Evolutionary conservation across 2,797 vertebrate genomes (phyloP), one percentile per base, ranked within the genome.

Genomic region (Eupleurogrammus muticus): DNA sequence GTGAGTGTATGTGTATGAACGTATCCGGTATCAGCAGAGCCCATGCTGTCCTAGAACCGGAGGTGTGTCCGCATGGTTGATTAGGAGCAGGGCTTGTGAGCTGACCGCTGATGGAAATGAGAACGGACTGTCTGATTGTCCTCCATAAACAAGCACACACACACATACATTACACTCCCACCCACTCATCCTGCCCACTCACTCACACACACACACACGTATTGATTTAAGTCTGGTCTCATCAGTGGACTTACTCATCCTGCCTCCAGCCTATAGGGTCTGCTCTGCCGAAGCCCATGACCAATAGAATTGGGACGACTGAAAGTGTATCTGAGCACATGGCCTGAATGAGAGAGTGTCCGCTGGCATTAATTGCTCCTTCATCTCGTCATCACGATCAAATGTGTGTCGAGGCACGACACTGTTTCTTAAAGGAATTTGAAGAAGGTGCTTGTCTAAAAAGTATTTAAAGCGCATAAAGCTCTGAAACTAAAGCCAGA

Each of bases 231-330:
- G 83, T 90, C 87, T 86, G 79, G 82, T 80, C 73, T 84, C 69
- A 83, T 87, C 87, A 90, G 47, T 81, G 86, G 83, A 90, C 82
- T 93, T 90, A 83, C 85, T 94, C 90, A 89, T 66, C 67, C 79
- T 84, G 80, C 66, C 80, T 72, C 73, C 81, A 83, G 88, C 88
- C 86, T 90, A 84, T 90, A 60, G 74, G 52, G 67, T 90, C 87
- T 91, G 82, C 92, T 90, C 40, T 63, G 61, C 50, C 70, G 51
- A 46, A 57, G 55, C 38, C 52, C 48, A 73, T 20, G 9, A 70
- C 87, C 84, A 82, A 78, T 82, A 77, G 77, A 79, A 76, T 70
- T 32, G 58, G 73, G 67, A 44, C 24, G 40, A 49, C 19, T n/a
- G 11, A 46, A 51, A 62, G 60, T 59, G 59, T 64, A 60, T 82